Evolutionary conservation across 2,888 invertebrate species (phyloP).

Genomic region (Coelinius sp.): DNA sequence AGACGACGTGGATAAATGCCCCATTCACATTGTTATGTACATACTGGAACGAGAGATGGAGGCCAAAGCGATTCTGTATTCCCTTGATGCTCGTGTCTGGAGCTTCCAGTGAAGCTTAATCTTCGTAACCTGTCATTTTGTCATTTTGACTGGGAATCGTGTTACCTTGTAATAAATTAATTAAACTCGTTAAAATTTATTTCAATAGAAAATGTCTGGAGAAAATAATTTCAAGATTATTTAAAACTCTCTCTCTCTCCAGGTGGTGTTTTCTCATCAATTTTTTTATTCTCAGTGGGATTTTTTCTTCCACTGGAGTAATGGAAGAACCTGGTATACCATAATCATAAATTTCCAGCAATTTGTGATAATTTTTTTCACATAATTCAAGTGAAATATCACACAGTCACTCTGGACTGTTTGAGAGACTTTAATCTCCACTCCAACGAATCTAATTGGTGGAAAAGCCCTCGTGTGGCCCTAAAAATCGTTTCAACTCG

Average conservation of each 20-base stretch:
- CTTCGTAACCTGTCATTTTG: slow-evolving; percentile 37
- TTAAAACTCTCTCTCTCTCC: too few species aligned
- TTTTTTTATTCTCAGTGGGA: too few species aligned
- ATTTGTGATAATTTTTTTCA: too few species aligned
- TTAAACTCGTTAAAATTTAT: too few species aligned
- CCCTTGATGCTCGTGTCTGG: slow-evolving; percentile 33
- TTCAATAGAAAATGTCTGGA: too few species aligned
- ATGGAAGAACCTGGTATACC: too few species aligned
- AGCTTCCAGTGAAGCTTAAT: slow-evolving; percentile 44
- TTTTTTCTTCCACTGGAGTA: slow-evolving; percentile 7
- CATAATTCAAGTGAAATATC: too few species aligned
- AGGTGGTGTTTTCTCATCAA: slow-evolving; percentile 1
- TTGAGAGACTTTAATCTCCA: not conserved
- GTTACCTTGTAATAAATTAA: slow-evolving; percentile 13
- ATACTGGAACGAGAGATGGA: slow-evolving; percentile 41
- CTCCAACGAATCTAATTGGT: not conserved
- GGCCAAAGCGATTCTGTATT: not conserved
- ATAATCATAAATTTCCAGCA: too few species aligned
- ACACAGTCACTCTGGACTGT: not conserved
- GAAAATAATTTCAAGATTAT: too few species aligned
- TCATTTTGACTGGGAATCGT: slow-evolving; percentile 39
- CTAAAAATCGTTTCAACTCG: slow-evolving; percentile 1
- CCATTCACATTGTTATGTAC: slow-evolving; percentile 25
- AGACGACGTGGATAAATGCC: slow-evolving; percentile 45
- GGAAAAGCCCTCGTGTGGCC: not conserved